These are phyloP conservation scores for Callimorpha dominula DNA, from an alignment of 2,888 invertebrate genomes.

Conservation along the genomic window DNA sequence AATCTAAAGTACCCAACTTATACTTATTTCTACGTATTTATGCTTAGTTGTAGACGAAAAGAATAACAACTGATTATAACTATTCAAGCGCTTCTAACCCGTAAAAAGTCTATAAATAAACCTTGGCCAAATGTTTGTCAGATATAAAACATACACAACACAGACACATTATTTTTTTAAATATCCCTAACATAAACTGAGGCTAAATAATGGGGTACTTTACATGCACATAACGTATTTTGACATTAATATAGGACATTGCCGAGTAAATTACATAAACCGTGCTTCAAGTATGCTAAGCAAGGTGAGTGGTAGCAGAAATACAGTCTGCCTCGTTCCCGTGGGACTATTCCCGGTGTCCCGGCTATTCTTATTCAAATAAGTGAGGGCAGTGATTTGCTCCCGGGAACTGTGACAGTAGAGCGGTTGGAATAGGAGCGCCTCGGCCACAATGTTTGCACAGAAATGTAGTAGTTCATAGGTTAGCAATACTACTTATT, in stretches of 20 bases:
- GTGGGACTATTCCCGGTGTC: constrained; percentile 54
- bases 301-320: constrained; percentile 55
- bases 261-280: constrained; percentile 60
- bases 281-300: constrained; percentile 60
- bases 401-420: constrained; percentile 64
- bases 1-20: no score
- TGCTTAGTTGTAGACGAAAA: neutral
- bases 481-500: constrained; percentile 13
- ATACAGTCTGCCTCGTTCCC: constrained; percentile 57
- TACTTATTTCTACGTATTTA: neutral
- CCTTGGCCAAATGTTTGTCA: neutral
- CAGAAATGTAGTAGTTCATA: constrained; percentile 35
- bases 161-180: constrained; percentile 14
- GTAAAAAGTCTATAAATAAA: neutral
- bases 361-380: constrained; percentile 84
- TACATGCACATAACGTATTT: constrained; percentile 27
- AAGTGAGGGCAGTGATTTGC: constrained; percentile 76
- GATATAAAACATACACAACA: constrained; percentile 2
- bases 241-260: constrained; percentile 56
- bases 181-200: constrained; percentile 21
- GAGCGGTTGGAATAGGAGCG: constrained; percentile 41
- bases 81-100: neutral
- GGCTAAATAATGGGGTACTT: constrained; percentile 22
- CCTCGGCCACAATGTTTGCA: constrained; percentile 41
- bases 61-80: neutral